Evolutionary conservation across 2,888 invertebrate species (phyloP).

Genomic region (Gerris lacustris): DNA sequence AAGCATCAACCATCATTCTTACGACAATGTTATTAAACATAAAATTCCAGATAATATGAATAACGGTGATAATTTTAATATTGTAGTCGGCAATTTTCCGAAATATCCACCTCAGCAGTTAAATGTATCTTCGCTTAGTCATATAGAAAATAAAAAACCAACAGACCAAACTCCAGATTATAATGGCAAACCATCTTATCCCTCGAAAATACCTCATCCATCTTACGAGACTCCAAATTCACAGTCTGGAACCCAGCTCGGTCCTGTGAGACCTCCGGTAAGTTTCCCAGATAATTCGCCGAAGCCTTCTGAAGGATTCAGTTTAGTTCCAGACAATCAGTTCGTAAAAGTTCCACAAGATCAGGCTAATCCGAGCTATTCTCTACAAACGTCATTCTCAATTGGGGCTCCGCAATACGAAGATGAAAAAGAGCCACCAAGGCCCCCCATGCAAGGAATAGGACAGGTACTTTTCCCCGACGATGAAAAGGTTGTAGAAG

Average conservation of each 20-base stretch:
- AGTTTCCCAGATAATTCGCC: not conserved
- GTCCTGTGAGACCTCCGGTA: not conserved
- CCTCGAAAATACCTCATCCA: not conserved
- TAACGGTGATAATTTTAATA: conserved; percentile 8
- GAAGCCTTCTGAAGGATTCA: conserved; percentile 19
- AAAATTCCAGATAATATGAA: conserved; percentile 10
- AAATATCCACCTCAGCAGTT: not conserved
- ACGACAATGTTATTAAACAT: not conserved
- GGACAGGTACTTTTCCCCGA: conserved; percentile 31
- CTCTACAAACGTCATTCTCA: conserved; percentile 32
- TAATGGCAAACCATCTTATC: not conserved
- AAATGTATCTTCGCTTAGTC: not conserved
- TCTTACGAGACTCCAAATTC: not conserved
- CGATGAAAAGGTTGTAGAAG: conserved; percentile 21
- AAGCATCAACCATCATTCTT: not conserved
- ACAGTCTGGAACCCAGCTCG: not conserved
- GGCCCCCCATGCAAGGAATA: conserved; percentile 24
- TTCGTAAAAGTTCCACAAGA: conserved; percentile 26
- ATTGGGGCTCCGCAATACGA: conserved; percentile 28
- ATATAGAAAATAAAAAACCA: conserved; percentile 8
- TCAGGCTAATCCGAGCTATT: conserved; percentile 30
- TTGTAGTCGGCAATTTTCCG: not conserved
- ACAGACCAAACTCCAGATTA: conserved; percentile 14
- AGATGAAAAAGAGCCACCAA: conserved; percentile 20
- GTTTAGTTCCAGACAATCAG: conserved; percentile 20